Conservation (phyloP, 2,888 invertebrate species). For the Parnassius glacialis region DNA sequence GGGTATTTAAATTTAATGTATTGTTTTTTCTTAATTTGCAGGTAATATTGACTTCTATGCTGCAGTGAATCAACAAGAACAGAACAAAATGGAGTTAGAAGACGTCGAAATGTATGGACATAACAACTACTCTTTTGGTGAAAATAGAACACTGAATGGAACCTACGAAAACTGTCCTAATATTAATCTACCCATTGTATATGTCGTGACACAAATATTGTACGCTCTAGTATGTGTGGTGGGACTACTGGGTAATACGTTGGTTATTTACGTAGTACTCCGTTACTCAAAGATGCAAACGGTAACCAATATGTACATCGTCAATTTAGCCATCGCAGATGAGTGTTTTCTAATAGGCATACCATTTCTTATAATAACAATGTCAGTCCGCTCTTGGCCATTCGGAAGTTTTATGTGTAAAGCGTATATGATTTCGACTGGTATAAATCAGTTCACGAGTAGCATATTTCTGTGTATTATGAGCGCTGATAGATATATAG, state of each 20-base stretch:
- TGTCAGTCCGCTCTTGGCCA: conserved; percentile 90
- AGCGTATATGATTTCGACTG: conserved; percentile 94
- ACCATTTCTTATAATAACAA: conserved; percentile 92
- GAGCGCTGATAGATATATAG: conserved; percentile 96
- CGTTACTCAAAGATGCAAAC: conserved; percentile 97
- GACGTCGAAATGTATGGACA: conserved; percentile 61
- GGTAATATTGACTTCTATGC: conserved; percentile 8
- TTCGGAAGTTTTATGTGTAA: conserved; percentile 95
- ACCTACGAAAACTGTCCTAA: conserved; percentile 75
- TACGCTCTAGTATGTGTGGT: conserved; percentile 92
- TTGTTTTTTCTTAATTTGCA: neutral
- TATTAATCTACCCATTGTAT: conserved; percentile 77
- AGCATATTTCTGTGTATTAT: conserved; percentile 95
- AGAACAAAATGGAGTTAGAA: conserved; percentile 59
- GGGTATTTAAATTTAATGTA: too few relatives aligned
- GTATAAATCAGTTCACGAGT: conserved; percentile 95
- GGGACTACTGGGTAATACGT: conserved; percentile 92
- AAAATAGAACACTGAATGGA: conserved; percentile 60
- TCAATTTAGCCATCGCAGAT: conserved; percentile 96
- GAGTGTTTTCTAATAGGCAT: conserved; percentile 95
- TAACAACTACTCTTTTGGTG: conserved; percentile 54
- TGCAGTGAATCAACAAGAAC: neutral
- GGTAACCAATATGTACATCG: conserved; percentile 96
- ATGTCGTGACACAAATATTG: conserved; percentile 84
- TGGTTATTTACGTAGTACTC: conserved; percentile 94